Evolutionary conservation across 2,888 invertebrate species (phyloP), one percentile per base, ranked within the genome.

Genomic region (Apotomis turbidana): DNA sequence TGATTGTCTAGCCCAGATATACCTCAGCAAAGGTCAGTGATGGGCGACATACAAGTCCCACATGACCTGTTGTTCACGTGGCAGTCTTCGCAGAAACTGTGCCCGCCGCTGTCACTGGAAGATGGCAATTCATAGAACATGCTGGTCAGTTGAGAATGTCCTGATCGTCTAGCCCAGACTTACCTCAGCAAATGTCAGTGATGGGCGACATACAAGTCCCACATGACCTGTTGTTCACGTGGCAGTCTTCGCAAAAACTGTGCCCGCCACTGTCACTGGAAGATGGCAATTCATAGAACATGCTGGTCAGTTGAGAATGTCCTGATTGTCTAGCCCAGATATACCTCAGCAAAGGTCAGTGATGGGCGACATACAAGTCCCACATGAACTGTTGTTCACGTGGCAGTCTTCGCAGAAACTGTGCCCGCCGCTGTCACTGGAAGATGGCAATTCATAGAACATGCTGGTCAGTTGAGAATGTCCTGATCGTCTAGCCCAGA

Each of bases 331-430:
- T 2, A 27, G 27, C 2, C 27, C 2, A 27, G 27, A 15, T 38
- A 41, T 52, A 77, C 67, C n/a, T 85, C 81, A 1, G 77, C 73
- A 4, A 88, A 54, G 55, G n/a, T 81, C 75, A 0, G 84, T 84
- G 44, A 90, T 80, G 0, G 15, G 61, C 0, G 52, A 70, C 0
- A 76, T 49, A 70, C 91, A 91, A 2, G 76, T 46, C 0, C 85
- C 85, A 52, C 90, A 89, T 0, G 36, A 8, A 0, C 70, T 71
- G 3, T 55, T 27, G 0, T 54, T 58, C 3, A 44, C 3, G 62
- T 77, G 83, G 73, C 90, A 90, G 0, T 77, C 68, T 0, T 68
- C 57, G 73, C 90, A 89, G 0, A 84, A 82, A 63, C 27, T 27
- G 27, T 27, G 27, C 27, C 27, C 27, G 2, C 27, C 27, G 27